phyloP scores from a whole-genome alignment of 1,140 invertebrate species.

The Diachasma alloeum region DNA sequence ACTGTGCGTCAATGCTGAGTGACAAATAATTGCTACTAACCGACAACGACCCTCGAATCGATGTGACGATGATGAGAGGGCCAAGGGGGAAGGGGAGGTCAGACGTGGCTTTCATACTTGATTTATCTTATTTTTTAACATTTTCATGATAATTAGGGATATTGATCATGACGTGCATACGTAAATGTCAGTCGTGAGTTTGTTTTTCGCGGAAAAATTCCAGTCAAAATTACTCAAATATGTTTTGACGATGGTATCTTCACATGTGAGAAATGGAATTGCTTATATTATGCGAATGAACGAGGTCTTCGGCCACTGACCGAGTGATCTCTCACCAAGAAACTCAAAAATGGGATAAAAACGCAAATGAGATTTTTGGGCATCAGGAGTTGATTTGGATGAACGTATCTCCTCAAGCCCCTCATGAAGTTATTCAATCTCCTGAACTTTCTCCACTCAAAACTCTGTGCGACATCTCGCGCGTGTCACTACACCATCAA shows the following conservation, averaged over 20 bases:
- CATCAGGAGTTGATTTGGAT: not conserved
- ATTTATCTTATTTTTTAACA: not conserved
- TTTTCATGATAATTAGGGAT: not conserved
- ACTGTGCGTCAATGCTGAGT: not conserved
- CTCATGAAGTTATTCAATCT: constrained; percentile 11
- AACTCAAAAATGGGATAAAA: not conserved
- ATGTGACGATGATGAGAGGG: constrained; percentile 15
- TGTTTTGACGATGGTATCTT: too few relatives aligned
- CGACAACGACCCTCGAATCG: constrained; percentile 43
- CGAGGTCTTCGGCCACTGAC: too few relatives aligned
- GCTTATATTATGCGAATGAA: too few relatives aligned
- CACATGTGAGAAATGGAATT: too few relatives aligned
- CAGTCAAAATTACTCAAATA: too few relatives aligned
- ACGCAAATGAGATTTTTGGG: not conserved
- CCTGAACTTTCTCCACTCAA: not conserved
- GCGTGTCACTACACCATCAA: not conserved
- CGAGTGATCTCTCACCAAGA: too few relatives aligned
- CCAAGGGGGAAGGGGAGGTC: not conserved
- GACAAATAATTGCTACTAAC: constrained; percentile 38
- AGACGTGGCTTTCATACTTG: constrained; percentile 16
- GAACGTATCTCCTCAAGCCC: not conserved
- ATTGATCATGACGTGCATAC: not conserved
- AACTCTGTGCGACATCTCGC: not conserved
- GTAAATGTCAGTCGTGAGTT: not conserved
- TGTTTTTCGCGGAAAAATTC: too few relatives aligned